Evolutionary conservation across 2,113 vertebrate genomes (phyloP).

Genomic region (Corapipo altera): DNA sequence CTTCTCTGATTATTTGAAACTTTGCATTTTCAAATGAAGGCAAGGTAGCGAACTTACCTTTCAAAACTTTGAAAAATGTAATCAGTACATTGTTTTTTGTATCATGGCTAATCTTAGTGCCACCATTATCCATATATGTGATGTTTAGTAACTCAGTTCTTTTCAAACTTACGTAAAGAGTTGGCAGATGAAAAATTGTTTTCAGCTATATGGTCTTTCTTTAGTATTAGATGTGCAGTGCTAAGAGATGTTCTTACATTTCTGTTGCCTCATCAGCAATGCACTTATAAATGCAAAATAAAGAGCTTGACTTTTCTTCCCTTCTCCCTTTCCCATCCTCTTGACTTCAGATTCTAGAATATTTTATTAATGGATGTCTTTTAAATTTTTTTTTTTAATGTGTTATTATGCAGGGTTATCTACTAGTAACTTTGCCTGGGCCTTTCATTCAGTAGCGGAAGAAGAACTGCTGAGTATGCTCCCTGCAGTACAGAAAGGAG

Average conservation of each 20-base stretch:
- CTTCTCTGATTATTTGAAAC: not conserved
- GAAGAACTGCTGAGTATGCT: constrained; percentile 93
- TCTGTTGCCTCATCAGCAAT: not conserved
- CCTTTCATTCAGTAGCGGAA: constrained; percentile 97
- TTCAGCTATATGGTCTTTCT: not conserved
- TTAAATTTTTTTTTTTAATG: not conserved
- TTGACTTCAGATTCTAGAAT: not conserved
- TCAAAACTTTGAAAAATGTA: not conserved
- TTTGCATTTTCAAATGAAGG: not conserved
- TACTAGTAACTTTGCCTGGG: constrained; percentile 95
- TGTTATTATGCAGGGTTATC: constrained; percentile 81
- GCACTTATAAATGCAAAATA: not conserved
- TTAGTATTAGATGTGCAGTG: not conserved
- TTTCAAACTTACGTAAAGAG: not conserved
- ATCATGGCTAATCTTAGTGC: not conserved
- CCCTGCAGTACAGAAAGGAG: constrained; percentile 87
- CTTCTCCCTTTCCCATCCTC: not conserved
- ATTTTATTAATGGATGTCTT: not conserved
- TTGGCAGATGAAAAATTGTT: not conserved
- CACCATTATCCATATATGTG: not conserved
- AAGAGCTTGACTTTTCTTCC: not conserved
- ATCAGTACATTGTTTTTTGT: not conserved
- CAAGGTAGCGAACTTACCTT: not conserved
- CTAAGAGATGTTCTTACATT: not conserved
- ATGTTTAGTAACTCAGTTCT: not conserved